phyloP scores from a whole-genome alignment of 2,113 vertebrate species.

The Propithecus coquereli region DNA sequence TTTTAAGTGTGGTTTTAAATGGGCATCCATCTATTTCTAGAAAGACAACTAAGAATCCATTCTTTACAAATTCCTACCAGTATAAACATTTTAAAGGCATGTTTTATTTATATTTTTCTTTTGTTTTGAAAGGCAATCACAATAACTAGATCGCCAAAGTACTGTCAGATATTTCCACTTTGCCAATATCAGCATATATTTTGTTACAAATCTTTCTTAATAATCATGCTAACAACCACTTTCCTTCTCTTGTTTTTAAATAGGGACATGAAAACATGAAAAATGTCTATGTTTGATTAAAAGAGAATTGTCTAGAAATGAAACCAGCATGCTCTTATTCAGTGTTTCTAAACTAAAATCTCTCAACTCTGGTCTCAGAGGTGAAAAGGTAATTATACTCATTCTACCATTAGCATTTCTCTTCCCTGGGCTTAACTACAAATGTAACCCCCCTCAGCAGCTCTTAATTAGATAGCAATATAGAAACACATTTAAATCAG shows the following conservation, averaged over 20 bases:
- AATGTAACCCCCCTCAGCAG: not conserved
- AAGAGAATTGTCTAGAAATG: not conserved
- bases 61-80: not conserved
- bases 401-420: not conserved
- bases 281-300: not conserved
- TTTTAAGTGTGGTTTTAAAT: not conserved
- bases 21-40: not conserved
- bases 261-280: not conserved
- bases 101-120: not conserved
- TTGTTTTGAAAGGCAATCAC: not conserved
- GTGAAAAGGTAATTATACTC: not conserved
- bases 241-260: not conserved
- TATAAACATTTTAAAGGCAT: not conserved
- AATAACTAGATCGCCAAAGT: not conserved
- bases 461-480: not conserved
- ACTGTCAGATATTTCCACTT: not conserved
- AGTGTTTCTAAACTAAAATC: not conserved
- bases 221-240: not conserved
- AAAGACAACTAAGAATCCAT: not conserved
- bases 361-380: not conserved
- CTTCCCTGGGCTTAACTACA: not conserved
- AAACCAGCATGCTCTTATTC: not conserved
- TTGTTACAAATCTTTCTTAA: not conserved
- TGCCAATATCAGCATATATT: not conserved
- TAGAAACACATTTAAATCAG: not conserved